phyloP scores from a whole-genome alignment of 2,888 invertebrate genomes.

The Plebejus melissa region DNA sequence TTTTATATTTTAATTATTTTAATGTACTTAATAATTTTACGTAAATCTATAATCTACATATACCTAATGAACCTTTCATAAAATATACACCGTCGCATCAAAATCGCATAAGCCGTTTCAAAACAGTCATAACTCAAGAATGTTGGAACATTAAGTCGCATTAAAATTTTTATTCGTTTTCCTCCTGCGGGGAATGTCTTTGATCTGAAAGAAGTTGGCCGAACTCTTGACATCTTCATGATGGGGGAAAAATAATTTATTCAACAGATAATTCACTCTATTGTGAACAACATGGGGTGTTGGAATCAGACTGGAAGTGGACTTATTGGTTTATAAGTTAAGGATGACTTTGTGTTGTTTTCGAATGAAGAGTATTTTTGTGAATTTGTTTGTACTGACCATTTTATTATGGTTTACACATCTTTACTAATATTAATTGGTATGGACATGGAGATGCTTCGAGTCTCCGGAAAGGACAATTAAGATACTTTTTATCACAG shows the following conservation, averaged over 20 bases:
- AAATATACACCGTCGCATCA: background rate
- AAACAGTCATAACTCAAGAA: conserved; percentile 61
- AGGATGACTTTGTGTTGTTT: background rate
- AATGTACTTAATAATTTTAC: too few relatives aligned
- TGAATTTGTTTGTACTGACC: too few relatives aligned
- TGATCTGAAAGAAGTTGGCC: conserved; percentile 71
- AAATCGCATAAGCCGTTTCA: background rate
- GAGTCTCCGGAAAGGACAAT: too few relatives aligned
- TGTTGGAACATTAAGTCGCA: conserved; percentile 73
- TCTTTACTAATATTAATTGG: too few relatives aligned
- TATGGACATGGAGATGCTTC: too few relatives aligned
- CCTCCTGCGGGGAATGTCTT: conserved; percentile 71
- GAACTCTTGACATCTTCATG: conserved; percentile 76
- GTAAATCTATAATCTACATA: background rate
- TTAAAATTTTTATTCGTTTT: conserved; percentile 74
- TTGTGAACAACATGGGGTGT: conserved; percentile 64
- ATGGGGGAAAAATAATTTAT: conserved; percentile 77
- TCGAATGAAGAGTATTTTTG: too few relatives aligned
- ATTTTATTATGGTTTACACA: too few relatives aligned
- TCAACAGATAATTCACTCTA: conserved; percentile 78
- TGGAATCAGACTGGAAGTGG: conserved; percentile 39
- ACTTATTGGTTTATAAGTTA: conserved; percentile 44
- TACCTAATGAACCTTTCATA: background rate
- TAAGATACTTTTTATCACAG: too few relatives aligned
- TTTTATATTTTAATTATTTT: too few relatives aligned